Conservation (phyloP, 2,797 vertebrate species). For the Lepilemur septentrionalis region DNA sequence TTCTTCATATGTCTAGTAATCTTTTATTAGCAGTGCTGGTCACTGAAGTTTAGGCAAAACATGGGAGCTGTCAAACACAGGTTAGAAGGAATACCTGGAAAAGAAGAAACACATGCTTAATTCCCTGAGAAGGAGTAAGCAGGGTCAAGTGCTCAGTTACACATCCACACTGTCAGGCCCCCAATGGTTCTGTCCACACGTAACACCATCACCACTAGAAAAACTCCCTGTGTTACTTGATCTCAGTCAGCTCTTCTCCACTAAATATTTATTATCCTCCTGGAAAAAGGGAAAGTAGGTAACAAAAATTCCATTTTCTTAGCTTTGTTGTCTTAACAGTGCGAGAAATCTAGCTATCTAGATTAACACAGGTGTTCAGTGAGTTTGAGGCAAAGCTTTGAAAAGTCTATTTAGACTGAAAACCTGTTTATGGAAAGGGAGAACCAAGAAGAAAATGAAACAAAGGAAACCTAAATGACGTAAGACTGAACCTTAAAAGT, state of each 20-base stretch:
- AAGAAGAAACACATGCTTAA: neutral
- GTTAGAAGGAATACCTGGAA: neutral
- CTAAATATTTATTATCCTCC: neutral
- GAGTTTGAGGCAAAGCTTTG: neutral
- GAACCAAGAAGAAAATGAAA: neutral
- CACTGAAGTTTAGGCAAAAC: neutral
- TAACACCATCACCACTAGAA: neutral
- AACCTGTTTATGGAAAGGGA: neutral
- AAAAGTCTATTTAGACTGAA: neutral
- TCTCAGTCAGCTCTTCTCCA: neutral
- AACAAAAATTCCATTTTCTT: conserved; percentile 29
- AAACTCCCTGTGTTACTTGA: neutral
- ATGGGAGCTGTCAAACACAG: neutral
- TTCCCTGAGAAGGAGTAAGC: neutral
- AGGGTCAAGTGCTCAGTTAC: neutral
- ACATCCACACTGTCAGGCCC: neutral
- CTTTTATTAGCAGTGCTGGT: neutral
- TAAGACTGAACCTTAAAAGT: neutral
- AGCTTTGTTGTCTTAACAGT: neutral
- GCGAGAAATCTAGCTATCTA: neutral
- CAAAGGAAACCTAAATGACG: neutral
- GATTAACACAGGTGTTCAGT: neutral
- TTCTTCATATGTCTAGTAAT: neutral
- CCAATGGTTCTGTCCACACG: rapidly evolving
- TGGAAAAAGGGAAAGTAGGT: neutral